A percentile compares a stretch with the other conserved stretches of the same genome.
Conservation (phyloP, 2,113 vertebrate genomes). For the Todiramphus saurophagus region DNA sequence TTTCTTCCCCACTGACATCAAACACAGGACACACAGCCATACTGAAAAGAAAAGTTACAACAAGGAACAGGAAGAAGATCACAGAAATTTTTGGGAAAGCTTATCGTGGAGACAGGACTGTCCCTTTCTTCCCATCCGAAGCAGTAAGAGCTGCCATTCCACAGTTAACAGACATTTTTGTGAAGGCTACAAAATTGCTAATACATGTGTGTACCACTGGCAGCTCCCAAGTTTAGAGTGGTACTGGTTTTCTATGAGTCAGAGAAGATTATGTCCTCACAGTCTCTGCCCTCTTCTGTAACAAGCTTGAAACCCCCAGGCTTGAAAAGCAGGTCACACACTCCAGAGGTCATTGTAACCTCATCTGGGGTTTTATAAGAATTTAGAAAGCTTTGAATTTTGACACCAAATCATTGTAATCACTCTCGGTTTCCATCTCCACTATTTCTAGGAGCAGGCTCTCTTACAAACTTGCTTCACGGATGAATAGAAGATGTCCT, state of each 20-base stretch:
- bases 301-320: fast-evolving
- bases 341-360: background rate
- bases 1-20: background rate
- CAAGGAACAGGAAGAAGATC: background rate
- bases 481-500: background rate
- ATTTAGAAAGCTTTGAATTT: background rate
- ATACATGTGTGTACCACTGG: fast-evolving
- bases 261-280: background rate
- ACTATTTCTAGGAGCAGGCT: background rate
- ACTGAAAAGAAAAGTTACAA: background rate
- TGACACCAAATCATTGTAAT: background rate
- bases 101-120: background rate
- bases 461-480: background rate
- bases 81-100: background rate
- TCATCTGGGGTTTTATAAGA: background rate
- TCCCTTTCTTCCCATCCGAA: background rate
- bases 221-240: background rate
- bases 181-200: background rate
- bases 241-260: background rate
- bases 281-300: background rate
- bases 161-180: background rate
- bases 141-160: background rate
- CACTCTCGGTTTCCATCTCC: background rate
- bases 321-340: background rate
- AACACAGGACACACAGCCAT: background rate